These are phyloP conservation scores for Ennomos quercinarius DNA, from an alignment of 2,888 invertebrate genomes.

Conservation along the genomic window DNA sequence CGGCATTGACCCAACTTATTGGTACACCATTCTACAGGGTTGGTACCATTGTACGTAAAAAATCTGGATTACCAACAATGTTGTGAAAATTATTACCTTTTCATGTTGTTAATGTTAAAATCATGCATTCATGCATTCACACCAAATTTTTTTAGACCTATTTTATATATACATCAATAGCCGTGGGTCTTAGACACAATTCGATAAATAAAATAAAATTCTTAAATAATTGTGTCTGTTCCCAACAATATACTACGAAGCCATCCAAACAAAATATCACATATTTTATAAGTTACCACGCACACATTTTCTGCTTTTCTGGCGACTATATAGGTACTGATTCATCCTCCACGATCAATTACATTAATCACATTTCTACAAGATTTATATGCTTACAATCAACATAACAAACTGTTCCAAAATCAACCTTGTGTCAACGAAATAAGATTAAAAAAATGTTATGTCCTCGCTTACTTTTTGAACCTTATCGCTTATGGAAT, in stretches of 20 bases:
- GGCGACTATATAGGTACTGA: slow-evolving; percentile 33
- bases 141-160: no score
- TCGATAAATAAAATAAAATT: no score
- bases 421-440: slow-evolving; percentile 7
- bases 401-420: slow-evolving; percentile 3
- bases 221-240: no score
- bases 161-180: no score
- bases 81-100: no score
- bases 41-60: no score
- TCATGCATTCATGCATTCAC: no score
- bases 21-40: no score
- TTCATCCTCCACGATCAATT: slow-evolving; percentile 38
- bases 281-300: slow-evolving; percentile 29
- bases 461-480: neutral
- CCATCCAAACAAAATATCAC: neutral
- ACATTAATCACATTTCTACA: slow-evolving; percentile 35
- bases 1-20: no score
- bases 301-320: slow-evolving; percentile 28
- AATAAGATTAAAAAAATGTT: neutral
- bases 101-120: no score
- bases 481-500: slow-evolving; percentile 2
- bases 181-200: no score
- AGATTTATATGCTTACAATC: slow-evolving; percentile 19
- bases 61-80: no score
- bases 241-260: neutral